These are phyloP conservation scores for Callopanchax toddi DNA, from an alignment of 2,113 vertebrate genomes.

Conservation along the genomic window DNA sequence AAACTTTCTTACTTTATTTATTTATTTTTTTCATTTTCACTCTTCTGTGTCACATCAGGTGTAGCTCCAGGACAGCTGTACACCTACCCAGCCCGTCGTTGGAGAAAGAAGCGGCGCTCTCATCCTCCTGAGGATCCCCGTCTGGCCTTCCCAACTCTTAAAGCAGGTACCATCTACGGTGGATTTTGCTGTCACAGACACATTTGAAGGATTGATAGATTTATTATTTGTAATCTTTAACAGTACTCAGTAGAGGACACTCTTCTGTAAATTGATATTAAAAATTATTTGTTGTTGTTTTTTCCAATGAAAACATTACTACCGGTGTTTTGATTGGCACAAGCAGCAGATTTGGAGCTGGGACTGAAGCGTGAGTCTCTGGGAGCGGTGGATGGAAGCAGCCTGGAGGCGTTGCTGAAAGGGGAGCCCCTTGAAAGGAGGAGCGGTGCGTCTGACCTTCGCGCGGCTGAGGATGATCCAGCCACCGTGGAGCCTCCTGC, in stretches of 20 bases:
- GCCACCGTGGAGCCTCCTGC: conserved; percentile 87
- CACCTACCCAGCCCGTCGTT: conserved; percentile 94
- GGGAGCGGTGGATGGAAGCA: conserved; percentile 89
- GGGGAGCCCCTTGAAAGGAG: conserved; percentile 90
- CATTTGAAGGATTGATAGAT: neutral
- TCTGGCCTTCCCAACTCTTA: conserved; percentile 91
- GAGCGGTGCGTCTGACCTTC: conserved; percentile 78
- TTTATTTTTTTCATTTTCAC: neutral
- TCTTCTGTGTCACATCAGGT: conserved; percentile 70
- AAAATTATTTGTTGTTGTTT: neutral
- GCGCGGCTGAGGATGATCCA: conserved; percentile 83
- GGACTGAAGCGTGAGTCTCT: conserved; percentile 90
- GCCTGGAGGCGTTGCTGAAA: conserved; percentile 91
- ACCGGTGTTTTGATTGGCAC: neutral
- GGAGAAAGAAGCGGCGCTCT: conserved; percentile 93
- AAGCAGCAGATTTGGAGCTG: conserved; percentile 84
- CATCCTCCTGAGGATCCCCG: conserved; percentile 95
- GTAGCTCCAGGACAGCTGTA: conserved; percentile 95
- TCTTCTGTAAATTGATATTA: neutral
- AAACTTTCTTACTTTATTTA: neutral
- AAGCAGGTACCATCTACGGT: conserved; percentile 81
- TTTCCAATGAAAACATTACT: neutral
- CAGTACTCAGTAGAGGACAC: neutral
- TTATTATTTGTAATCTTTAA: accelerated
- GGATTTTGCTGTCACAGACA: neutral